phyloP scores from a whole-genome alignment of 2,113 vertebrate species.

The Lagopus muta region DNA sequence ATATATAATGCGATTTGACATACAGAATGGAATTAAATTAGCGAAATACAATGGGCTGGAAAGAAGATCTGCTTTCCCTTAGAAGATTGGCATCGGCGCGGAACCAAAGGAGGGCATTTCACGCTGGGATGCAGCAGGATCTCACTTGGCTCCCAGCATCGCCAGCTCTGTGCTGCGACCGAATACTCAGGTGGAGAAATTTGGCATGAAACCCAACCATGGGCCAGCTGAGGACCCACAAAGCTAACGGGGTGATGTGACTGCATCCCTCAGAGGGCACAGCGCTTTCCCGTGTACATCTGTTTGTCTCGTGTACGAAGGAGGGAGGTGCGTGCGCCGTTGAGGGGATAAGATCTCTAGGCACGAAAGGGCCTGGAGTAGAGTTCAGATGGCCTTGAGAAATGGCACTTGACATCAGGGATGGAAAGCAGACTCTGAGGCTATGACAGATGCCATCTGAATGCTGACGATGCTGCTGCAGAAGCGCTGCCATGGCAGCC shows the following conservation, averaged over 20 bases:
- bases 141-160: not conserved
- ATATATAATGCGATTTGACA: slow-evolving; percentile 52
- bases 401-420: not conserved
- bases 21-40: slow-evolving; percentile 64
- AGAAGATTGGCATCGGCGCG: not conserved
- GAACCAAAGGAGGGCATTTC: slow-evolving; percentile 5
- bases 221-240: not conserved
- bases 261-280: not conserved
- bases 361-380: not conserved
- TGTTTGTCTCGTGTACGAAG: accelerated
- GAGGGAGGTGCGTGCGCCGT: not conserved
- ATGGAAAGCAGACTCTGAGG: not conserved
- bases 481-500: not conserved
- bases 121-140: not conserved
- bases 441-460: not conserved
- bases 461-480: not conserved
- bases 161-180: accelerated
- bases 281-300: accelerated
- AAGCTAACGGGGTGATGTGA: accelerated
- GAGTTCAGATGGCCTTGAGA: not conserved
- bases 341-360: not conserved
- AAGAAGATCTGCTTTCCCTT: slow-evolving; percentile 22
- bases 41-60: slow-evolving; percentile 45
- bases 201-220: accelerated
- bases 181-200: not conserved